phyloP scores from a whole-genome alignment of 2,113 vertebrate species.

The Psilopsiagon aymara region DNA sequence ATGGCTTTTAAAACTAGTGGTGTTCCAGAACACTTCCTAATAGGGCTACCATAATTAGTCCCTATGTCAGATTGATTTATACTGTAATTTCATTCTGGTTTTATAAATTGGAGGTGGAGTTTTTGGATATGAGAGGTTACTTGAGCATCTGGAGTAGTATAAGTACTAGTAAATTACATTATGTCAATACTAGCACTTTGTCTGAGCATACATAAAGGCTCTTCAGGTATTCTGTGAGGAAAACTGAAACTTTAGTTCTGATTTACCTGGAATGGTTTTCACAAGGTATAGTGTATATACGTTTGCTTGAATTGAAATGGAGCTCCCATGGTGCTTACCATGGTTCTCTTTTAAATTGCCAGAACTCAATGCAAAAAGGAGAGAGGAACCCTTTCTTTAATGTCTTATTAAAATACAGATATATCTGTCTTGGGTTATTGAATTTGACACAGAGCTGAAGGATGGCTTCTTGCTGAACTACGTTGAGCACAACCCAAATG shows the following conservation, averaged over 20 bases:
- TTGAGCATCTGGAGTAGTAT: neutral
- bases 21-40: slow-evolving; percentile 1
- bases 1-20: slow-evolving; percentile 21
- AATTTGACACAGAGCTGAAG: neutral
- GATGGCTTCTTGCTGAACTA: neutral
- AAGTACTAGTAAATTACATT: neutral
- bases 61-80: neutral
- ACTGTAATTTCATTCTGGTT: neutral
- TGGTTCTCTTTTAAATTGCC: neutral
- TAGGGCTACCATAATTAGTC: neutral
- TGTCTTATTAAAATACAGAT: neutral
- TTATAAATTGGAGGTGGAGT: neutral
- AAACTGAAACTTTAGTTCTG: neutral
- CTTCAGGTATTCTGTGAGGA: neutral
- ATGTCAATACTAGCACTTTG: neutral
- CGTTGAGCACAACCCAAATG: neutral
- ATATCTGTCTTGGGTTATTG: neutral
- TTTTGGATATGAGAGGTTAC: neutral
- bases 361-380: neutral
- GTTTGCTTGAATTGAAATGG: neutral
- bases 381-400: neutral
- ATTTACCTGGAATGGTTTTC: neutral
- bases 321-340: neutral
- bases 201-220: neutral
- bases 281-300: neutral